phyloP scores from a whole-genome alignment of 2,888 invertebrate species.

The Hipparchia sbordonii region DNA sequence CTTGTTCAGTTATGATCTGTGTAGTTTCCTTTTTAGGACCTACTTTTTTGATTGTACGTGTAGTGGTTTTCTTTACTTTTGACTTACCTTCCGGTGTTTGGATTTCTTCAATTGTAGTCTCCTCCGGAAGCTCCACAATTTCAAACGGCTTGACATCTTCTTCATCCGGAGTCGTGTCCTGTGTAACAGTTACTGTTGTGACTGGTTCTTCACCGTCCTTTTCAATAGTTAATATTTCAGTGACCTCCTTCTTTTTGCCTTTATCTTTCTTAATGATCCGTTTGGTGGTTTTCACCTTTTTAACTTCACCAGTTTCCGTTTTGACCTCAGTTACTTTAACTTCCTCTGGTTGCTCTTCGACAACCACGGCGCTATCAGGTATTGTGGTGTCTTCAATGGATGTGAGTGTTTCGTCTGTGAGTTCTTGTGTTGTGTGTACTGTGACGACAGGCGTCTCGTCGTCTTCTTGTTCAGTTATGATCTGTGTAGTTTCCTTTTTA shows the following conservation, averaged over 20 bases:
- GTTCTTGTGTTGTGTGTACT: conserved; percentile 38
- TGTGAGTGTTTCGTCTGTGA: conserved; percentile 38
- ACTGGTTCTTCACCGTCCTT: conserved; percentile 49
- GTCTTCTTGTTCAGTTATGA: no score
- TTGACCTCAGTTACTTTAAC: conserved; percentile 5
- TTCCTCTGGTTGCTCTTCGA: conserved; percentile 35
- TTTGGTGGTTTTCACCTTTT: conserved; percentile 8
- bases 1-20: conserved; percentile 37
- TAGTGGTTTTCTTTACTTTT: conserved; percentile 42
- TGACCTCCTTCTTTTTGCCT: conserved; percentile 2
- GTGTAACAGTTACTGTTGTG: conserved; percentile 41
- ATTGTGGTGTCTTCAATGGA: not conserved
- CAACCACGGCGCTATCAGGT: not conserved
- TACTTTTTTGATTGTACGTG: conserved; percentile 47
- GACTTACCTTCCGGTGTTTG: conserved; percentile 51
- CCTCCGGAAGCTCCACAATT: conserved; percentile 52
- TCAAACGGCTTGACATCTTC: conserved; percentile 20
- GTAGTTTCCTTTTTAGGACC: conserved; percentile 47
- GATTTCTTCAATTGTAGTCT: conserved; percentile 43
- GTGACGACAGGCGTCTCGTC: conserved; percentile 39
- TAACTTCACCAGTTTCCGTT: not conserved
- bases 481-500: no score
- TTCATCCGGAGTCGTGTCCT: conserved; percentile 19
- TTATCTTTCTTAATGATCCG: conserved; percentile 9
- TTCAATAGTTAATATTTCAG: conserved; percentile 41